phyloP scores from a whole-genome alignment of 2,888 invertebrate species.

The Himalopsyche kuldschensis region DNA sequence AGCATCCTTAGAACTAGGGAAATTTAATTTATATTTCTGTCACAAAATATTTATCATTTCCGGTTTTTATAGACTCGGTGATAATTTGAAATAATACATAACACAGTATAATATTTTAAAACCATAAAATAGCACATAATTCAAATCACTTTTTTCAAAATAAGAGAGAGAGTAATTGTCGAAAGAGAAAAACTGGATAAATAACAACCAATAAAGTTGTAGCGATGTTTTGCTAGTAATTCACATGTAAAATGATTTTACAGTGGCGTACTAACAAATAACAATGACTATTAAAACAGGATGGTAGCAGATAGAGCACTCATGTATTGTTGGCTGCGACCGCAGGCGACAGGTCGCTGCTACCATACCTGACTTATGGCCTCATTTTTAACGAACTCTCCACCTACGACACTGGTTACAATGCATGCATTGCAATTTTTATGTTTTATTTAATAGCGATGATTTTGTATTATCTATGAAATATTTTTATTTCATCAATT shows the following conservation, averaged over 20 bases:
- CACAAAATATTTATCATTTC: too few species aligned
- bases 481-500: too few species aligned
- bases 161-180: too few species aligned
- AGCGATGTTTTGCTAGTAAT: not conserved
- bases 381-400: slow-evolving; percentile 16
- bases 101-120: too few species aligned
- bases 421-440: not conserved
- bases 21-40: too few species aligned
- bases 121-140: too few species aligned
- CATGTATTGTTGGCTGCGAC: not conserved
- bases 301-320: not conserved
- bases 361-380: slow-evolving; percentile 30
- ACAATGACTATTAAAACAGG: slow-evolving; percentile 1
- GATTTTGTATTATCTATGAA: too few species aligned
- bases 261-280: not conserved
- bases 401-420: not conserved
- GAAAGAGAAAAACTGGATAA: not conserved
- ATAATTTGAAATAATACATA: too few species aligned
- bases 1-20: too few species aligned
- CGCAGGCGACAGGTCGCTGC: slow-evolving; percentile 31
- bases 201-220: not conserved
- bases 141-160: too few species aligned
- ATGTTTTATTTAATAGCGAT: too few species aligned
- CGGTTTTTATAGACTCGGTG: too few species aligned
- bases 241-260: not conserved